These are phyloP conservation scores for Thereva nobilitata DNA, from an alignment of 2,888 invertebrate species.

Conservation along the genomic window DNA sequence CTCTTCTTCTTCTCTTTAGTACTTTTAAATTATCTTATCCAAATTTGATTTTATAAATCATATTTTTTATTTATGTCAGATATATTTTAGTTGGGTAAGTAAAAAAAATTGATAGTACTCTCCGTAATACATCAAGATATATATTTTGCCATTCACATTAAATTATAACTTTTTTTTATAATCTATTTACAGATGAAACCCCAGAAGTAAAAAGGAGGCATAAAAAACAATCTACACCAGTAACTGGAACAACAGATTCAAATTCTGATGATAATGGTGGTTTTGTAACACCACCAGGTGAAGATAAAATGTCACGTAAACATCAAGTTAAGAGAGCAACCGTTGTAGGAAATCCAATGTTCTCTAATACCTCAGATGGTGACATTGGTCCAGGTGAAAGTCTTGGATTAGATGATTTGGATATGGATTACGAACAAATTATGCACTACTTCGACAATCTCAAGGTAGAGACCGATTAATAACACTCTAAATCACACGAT, in stretches of 20 bases:
- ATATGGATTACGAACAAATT: constrained; percentile 97
- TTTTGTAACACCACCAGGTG: constrained; percentile 47
- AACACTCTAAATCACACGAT: constrained; percentile 15
- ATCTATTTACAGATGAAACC: constrained; percentile 43
- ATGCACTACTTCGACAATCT: constrained; percentile 98
- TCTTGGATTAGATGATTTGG: constrained; percentile 79
- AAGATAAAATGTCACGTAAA: constrained; percentile 43
- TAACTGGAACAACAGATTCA: constrained; percentile 43
- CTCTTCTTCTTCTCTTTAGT: too few species aligned
- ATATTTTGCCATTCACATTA: too few species aligned
- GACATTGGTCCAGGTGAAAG: constrained; percentile 63
- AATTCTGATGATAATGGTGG: constrained; percentile 49
- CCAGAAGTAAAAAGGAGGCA: constrained; percentile 44
- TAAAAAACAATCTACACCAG: constrained; percentile 42
- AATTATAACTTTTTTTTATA: too few species aligned
- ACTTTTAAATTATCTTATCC: too few species aligned
- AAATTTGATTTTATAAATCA: too few species aligned
- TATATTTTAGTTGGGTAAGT: too few species aligned
- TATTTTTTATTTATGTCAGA: too few species aligned
- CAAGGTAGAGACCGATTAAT: constrained; percentile 67
- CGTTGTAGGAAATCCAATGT: constrained; percentile 88
- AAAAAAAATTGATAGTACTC: too few species aligned
- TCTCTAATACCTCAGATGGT: constrained; percentile 64
- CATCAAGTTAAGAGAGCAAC: constrained; percentile 77
- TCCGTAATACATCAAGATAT: too few species aligned